Evolutionary conservation across 2,797 vertebrate species (phyloP), one percentile per base, ranked within the genome.

Genomic region (Tachyglossus aculeatus): DNA sequence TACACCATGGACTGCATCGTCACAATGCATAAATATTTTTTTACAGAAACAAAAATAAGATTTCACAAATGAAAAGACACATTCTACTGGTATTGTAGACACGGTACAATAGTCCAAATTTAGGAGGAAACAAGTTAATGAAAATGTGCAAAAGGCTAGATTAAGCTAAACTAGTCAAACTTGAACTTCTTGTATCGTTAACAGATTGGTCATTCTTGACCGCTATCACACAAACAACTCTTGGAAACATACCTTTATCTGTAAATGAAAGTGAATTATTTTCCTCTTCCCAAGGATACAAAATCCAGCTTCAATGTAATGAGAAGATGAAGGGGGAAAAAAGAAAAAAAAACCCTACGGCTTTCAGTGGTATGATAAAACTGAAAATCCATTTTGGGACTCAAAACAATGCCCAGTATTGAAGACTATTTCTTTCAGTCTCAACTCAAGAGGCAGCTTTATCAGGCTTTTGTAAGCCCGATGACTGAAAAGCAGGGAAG

Each of bases 401-500:
- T 86, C 73, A 83, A 74, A 90, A 88, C 70, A 93, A 91, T 91
- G 80, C 88, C 89, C 85, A 68, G 77, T 79, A 79, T 71, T 86
- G 80, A 81, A 64, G 88, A 87, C 81, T 89, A 85, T 86, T 84
- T 92, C 88, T 41, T 81, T 71, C 81, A 62, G 32, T 66, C 85
- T 80, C 77, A 85, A 85, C 84, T 91, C 88, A 93, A 76, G 91
- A 91, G 86, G 92, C 91, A 92, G 89, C 93, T 89, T 90, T 91
- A 78, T 94, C 89, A 78, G 90, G 69, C 73, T 91, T 92, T 66
- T 90, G 87, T 84, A 92, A 88, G 77, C 87, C 91, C 80, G 91
- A 82, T 66, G 88, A 88, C 6, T 82, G 89, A 88, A 89, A 89
- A 33, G 54, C 62, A 71, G 91, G 86, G 81, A 93, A 92, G 88